Conservation (phyloP, 2,888 invertebrate genomes). For the Leptura quadrifasciata region DNA sequence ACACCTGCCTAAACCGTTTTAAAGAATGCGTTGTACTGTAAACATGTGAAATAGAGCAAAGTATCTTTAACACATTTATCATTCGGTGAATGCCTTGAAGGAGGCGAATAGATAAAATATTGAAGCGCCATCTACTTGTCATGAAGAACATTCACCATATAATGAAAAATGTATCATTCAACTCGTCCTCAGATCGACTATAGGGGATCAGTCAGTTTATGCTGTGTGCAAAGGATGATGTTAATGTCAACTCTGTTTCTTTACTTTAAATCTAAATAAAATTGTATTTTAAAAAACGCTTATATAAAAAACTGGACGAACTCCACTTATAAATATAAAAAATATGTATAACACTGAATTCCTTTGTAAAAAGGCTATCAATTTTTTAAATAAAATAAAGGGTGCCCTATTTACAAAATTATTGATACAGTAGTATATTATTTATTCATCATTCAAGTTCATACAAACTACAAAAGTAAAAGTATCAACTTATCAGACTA, state of each 20-base stretch:
- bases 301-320: too few species aligned
- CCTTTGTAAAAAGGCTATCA: too few species aligned
- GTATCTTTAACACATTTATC: conserved; percentile 38
- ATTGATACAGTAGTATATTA: too few species aligned
- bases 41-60: neutral
- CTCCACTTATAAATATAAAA: too few species aligned
- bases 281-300: too few species aligned
- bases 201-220: conserved; percentile 1
- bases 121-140: conserved; percentile 48
- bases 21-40: conserved; percentile 1
- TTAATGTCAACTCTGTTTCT: neutral
- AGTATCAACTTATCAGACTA: too few species aligned
- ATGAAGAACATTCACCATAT: conserved; percentile 43
- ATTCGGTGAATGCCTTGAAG: conserved; percentile 31
- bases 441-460: too few species aligned
- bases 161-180: conserved; percentile 47
- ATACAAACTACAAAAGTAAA: too few species aligned
- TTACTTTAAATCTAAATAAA: neutral
- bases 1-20: neutral
- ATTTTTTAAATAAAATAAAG: too few species aligned
- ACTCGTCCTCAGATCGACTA: conserved; percentile 19
- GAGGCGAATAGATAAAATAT: conserved; percentile 45
- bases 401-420: too few species aligned
- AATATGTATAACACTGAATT: too few species aligned
- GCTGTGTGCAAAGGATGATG: neutral